phyloP scores from a whole-genome alignment of 2,888 invertebrate genomes.

The Litoditis marina region DNA sequence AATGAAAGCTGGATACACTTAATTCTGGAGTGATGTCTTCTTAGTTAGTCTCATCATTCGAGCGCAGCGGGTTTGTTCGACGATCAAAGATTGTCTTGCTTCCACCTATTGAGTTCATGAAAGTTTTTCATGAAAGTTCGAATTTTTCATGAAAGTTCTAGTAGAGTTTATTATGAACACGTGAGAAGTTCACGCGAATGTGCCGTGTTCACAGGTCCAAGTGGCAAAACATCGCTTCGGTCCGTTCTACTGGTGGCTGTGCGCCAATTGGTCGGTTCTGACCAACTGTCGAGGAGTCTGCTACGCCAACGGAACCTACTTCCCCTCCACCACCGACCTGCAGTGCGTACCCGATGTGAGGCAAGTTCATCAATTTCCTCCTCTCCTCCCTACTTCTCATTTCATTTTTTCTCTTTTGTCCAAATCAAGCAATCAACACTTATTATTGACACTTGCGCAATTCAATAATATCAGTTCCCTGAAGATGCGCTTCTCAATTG shows the following conservation, averaged over 20 bases:
- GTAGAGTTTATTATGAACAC: too few species aligned
- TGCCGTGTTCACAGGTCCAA: constrained; percentile 20
- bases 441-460: background rate
- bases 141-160: too few species aligned
- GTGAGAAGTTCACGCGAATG: background rate
- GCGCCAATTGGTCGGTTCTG: constrained; percentile 48
- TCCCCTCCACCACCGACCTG: constrained; percentile 31
- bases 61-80: too few species aligned
- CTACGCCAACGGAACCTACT: constrained; percentile 56
- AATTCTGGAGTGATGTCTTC: too few species aligned
- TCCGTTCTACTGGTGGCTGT: constrained; percentile 56
- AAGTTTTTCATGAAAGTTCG: too few species aligned
- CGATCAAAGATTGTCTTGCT: too few species aligned
- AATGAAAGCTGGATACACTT: too few species aligned
- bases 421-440: background rate
- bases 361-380: too few species aligned
- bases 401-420: background rate
- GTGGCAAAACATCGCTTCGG: constrained; percentile 52
- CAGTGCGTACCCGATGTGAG: constrained; percentile 45
- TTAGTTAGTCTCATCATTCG: too few species aligned
- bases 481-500: constrained; percentile 7
- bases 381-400: too few species aligned
- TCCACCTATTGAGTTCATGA: too few species aligned
- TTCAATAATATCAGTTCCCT: background rate
- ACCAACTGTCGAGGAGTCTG: constrained; percentile 52